Evolutionary conservation across 2,888 invertebrate species (phyloP).

Genomic region (Tetragonisca angustula): DNA sequence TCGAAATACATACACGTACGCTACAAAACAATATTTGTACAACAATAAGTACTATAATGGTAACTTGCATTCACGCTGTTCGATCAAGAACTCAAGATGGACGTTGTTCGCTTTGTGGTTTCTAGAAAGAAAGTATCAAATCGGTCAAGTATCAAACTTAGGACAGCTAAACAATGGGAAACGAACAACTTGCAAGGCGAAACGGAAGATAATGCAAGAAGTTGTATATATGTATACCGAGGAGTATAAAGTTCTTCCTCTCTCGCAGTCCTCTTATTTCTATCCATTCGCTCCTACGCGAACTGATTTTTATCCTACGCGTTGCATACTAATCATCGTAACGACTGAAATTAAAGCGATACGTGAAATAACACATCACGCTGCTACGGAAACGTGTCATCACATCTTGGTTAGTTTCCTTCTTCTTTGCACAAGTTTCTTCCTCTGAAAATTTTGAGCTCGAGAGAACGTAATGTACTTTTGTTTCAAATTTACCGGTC

Average conservation of each 20-base stretch:
- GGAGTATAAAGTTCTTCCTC: not conserved
- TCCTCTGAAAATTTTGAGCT: not conserved
- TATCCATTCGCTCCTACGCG: not conserved
- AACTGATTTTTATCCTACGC: conserved; percentile 49
- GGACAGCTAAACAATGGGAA: not conserved
- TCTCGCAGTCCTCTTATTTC: not conserved
- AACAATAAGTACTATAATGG: conserved; percentile 23
- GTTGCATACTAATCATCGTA: conserved; percentile 10
- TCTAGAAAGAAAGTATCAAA: not conserved
- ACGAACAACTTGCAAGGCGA: not conserved
- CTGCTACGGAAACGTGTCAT: conserved; percentile 9
- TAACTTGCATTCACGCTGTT: not conserved
- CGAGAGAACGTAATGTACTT: not conserved
- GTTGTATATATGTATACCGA: conserved; percentile 28
- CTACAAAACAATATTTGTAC: conserved; percentile 15
- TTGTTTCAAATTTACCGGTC: not conserved
- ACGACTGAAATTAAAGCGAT: conserved; percentile 21
- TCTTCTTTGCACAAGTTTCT: not conserved
- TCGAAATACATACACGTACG: too few species aligned
- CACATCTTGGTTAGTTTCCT: not conserved
- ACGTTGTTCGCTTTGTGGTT: not conserved
- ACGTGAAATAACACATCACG: conserved; percentile 29
- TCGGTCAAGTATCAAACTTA: conserved; percentile 9
- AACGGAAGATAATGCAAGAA: conserved; percentile 31
- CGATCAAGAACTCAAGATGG: not conserved